Base-by-base conservation (phyloP, 2,888 invertebrate species). In the Drosophila setosimentum region DNA sequence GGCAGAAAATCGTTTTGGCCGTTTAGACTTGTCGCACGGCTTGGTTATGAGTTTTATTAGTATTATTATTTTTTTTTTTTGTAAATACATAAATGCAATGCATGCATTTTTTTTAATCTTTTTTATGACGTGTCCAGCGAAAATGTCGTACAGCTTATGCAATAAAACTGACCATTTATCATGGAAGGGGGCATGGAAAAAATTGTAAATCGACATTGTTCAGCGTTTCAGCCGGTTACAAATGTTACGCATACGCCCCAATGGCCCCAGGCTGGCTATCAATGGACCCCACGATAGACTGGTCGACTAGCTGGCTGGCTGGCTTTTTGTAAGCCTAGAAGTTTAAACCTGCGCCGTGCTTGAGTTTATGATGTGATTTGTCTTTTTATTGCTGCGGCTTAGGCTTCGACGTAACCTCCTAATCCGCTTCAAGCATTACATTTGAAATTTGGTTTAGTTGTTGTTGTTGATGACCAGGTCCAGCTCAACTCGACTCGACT, bases 151-250 rank as follows among this genome's bases (percentile, higher is more conserved):
- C 87, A 87, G 77, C 85, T 81, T 87, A 83, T 85, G 79, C 81
- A 89, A 87, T 89, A 89, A 89, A 89, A 89, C 90, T 79, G 81
- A 81, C 83, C 87, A 87, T 87, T 83, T 83, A 89, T 87, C 90
- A 87, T 73, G 70, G 64, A 62, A 62, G 75, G 87, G 77, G 75
- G 72, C 80, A 64, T 72, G 68, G 54, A 54, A 63, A 70, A 62
- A 77, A 77, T 78, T 79, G 77, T 79, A 76, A 77, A 60, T 86
- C 81, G 82, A 88, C 78, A 88, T 78, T 80, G 73, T 81, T 78
- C 63, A 29, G 45, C 64, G 53, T 48, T 71, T 71, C 16, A 55
- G 69, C 49, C 76, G 62, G 74, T 68, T 73, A 71, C 72, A 68
- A 78, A 77, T 76, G 76, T 87, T 85, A 78, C 90, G 90, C 83